Percentiles rank a stretch among this genome's conserved stretches.
These are phyloP conservation scores for Acipenser oxyrinchus DNA, from an alignment of 2,797 vertebrate genomes.

Conservation along the genomic window DNA sequence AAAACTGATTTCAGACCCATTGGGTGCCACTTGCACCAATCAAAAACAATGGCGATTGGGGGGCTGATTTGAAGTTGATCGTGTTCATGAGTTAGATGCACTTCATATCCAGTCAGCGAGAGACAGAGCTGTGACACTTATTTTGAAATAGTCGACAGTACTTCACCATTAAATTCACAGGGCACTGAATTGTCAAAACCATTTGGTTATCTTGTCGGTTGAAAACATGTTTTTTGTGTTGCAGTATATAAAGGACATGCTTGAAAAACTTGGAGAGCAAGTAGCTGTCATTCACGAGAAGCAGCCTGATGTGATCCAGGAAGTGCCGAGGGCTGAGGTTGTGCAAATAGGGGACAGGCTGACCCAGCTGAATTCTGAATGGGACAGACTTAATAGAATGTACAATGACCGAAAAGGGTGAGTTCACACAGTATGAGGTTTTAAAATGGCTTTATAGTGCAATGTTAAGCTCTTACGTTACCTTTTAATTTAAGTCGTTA, in stretches of 20 bases:
- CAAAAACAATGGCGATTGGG: slow-evolving; percentile 1
- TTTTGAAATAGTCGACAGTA: neutral
- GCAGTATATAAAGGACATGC: slow-evolving; percentile 76
- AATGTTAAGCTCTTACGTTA: too few species aligned
- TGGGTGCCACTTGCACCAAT: neutral
- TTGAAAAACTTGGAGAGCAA: slow-evolving; percentile 78
- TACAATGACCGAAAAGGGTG: slow-evolving; percentile 85
- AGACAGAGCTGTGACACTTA: neutral
- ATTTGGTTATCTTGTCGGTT: too few species aligned
- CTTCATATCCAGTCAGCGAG: neutral
- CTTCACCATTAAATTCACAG: too few species aligned
- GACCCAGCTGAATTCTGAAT: slow-evolving; percentile 79
- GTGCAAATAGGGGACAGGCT: slow-evolving; percentile 75
- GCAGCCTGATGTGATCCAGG: slow-evolving; percentile 76
- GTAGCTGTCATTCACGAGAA: slow-evolving; percentile 74
- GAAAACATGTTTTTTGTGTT: slow-evolving; percentile 17
- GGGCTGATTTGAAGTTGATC: slow-evolving; percentile 6
- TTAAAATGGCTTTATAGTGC: too few species aligned
- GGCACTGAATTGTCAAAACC: too few species aligned
- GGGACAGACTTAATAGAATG: slow-evolving; percentile 86
- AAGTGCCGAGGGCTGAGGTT: slow-evolving; percentile 75
- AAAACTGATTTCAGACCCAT: neutral
- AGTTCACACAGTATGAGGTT: slow-evolving; percentile 20
- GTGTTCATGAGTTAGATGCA: slow-evolving; percentile 1
- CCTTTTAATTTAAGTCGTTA: too few species aligned